Base-by-base conservation (phyloP, 2,888 invertebrate genomes). In the Mamestra brassicae region DNA sequence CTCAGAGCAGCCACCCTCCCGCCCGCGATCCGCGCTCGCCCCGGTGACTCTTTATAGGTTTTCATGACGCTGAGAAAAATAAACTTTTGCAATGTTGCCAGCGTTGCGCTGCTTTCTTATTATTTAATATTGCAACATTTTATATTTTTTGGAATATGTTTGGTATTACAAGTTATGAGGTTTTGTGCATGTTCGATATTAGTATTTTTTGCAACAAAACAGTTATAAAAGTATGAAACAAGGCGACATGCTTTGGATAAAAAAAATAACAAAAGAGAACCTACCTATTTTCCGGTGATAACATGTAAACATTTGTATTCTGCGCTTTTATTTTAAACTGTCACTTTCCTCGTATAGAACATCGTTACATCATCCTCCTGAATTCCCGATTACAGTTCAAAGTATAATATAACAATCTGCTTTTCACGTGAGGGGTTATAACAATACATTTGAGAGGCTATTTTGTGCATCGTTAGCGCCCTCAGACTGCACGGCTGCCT, bases 21-120 rank as follows among this genome's bases (percentile, higher is more conserved):
- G 5, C 52, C 6, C n/a, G 5, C 67, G 26, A 34, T 17, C 45
- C 15, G 15, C 64, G 36, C 11, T 6, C 11, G 60, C 10, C 58
- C 15, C 65, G 13, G 36, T 55, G 26, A 57, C 68, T 67, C 38
- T 70, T 77, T 81, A 84, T 81, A 72, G 84, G 81, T 84, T 81
- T 68, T 77, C 81, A 75, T 83, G 72, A 70, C 38, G 60, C 60
- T 80, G 71, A 75, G 78, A 83, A 81, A 83, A 84, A 84, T 75
- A 84, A 74, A 74, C 77, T 74, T 77, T 61, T 71, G 70, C 68
- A 68, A 71, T 63, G 62, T 62, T 60, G 66, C 61, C 52, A 76
- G 74, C 70, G 64, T 74, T 61, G 17, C 34, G 64, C 50, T 15
- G 54, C 4, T 57, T 68, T 74, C 74, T 78, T 84, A 68, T 73